Evolutionary conservation across 2,888 invertebrate genomes (phyloP).

Genomic region (Eupeodes luniger): DNA sequence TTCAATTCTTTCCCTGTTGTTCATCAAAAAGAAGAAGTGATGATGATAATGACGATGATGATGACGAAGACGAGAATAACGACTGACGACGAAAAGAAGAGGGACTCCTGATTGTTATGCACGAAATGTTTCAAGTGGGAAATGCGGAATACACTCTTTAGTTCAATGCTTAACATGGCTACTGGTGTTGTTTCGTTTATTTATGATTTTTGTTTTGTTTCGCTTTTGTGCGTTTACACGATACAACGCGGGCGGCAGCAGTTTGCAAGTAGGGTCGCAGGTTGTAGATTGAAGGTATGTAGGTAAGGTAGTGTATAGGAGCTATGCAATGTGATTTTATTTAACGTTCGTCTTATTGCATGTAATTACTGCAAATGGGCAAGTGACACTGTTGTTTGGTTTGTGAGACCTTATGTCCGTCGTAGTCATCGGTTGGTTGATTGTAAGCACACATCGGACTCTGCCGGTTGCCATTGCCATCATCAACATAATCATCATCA

Average conservation of each 20-base stretch:
- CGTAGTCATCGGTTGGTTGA: conserved; percentile 1
- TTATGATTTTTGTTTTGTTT: conserved; percentile 13
- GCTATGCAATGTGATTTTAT: conserved; percentile 50
- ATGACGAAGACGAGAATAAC: conserved; percentile 24
- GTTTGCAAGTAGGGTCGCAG: conserved; percentile 42
- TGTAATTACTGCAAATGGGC: conserved; percentile 74
- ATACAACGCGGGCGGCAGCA: conserved; percentile 27
- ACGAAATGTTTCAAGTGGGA: conserved; percentile 75
- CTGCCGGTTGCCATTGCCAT: conserved; percentile 9
- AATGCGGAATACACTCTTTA: conserved; percentile 70
- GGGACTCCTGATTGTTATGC: conserved; percentile 73
- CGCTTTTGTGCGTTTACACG: conserved; percentile 52
- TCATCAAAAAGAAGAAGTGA: conserved; percentile 36
- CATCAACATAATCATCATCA: not conserved
- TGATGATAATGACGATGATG: conserved; percentile 20
- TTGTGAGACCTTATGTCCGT: conserved; percentile 25
- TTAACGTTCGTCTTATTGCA: conserved; percentile 72
- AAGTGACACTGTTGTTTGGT: conserved; percentile 46
- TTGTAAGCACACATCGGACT: not conserved
- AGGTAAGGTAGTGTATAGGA: too few species aligned
- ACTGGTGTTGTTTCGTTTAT: conserved; percentile 65
- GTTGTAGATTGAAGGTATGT: not conserved
- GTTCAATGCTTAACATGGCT: conserved; percentile 66
- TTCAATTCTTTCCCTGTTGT: conserved; percentile 43
- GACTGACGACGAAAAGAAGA: conserved; percentile 52